A percentile compares a stretch with the other conserved stretches of the same genome.
These are phyloP conservation scores for Macrobrachium rosenbergii DNA, from an alignment of 1,140 invertebrate species.

Conservation along the genomic window DNA sequence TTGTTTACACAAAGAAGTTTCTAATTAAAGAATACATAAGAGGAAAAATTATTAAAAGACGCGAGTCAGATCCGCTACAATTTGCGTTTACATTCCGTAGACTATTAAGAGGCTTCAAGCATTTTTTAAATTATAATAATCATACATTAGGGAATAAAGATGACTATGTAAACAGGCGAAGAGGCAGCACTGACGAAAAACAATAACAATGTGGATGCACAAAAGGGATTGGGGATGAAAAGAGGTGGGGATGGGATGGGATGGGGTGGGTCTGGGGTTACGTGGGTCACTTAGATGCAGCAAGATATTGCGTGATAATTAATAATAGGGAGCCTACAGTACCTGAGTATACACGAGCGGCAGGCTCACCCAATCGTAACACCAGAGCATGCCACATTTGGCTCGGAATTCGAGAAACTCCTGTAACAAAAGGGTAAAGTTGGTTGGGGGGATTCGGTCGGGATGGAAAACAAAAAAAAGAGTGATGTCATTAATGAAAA, in stretches of 20 bases:
- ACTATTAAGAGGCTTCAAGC: no score
- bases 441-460: conserved; percentile 10
- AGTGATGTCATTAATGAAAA: background rate
- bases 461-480: conserved; percentile 30
- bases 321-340: conserved; percentile 32
- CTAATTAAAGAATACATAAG: no score
- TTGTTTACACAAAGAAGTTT: no score
- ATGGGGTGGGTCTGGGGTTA: background rate
- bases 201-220: background rate
- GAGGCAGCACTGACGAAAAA: background rate
- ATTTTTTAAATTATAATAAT: background rate
- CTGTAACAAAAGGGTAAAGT: conserved; percentile 69
- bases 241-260: background rate
- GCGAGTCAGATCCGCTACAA: no score
- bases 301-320: background rate
- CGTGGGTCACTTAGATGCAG: conserved; percentile 6
- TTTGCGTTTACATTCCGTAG: no score
- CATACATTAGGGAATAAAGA: background rate
- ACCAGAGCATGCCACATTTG: conserved; percentile 81
- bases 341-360: conserved; percentile 96
- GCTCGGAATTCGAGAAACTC: conserved; percentile 79
- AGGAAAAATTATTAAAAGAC: no score
- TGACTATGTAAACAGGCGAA: background rate
- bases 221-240: background rate
- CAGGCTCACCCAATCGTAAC: conserved; percentile 96